phyloP scores from a whole-genome alignment of 2,113 vertebrate genomes.

The Thryonomys swinderianus region DNA sequence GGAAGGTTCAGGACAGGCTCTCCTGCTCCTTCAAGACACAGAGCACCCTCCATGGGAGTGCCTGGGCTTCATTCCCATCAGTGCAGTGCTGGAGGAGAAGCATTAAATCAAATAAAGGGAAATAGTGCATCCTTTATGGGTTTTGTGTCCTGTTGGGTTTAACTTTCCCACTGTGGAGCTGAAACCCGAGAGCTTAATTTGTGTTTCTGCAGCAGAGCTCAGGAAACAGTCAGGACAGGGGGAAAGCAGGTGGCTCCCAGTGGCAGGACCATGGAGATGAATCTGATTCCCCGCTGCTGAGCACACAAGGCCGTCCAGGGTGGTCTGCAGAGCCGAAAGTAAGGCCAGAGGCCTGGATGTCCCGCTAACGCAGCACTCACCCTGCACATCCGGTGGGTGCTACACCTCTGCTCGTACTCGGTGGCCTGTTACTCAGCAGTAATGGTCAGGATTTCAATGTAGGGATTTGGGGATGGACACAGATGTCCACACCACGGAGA shows the following conservation, averaged over 20 bases:
- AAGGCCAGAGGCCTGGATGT: neutral
- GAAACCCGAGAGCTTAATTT: neutral
- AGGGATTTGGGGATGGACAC: neutral
- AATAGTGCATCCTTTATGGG: neutral
- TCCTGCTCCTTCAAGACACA: neutral
- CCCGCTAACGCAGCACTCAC: neutral
- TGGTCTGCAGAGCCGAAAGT: neutral
- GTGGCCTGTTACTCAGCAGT: neutral
- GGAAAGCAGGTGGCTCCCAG: neutral
- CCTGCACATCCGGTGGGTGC: neutral
- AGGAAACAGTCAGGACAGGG: neutral
- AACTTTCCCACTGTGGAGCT: neutral
- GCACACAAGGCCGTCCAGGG: neutral
- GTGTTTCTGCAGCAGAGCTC: neutral
- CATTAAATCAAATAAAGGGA: neutral
- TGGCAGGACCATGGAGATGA: neutral
- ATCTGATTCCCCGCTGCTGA: neutral
- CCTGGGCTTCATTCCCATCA: neutral
- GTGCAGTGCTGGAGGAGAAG: conserved; percentile 1
- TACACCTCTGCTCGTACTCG: neutral
- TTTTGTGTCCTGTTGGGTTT: neutral
- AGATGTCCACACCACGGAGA: neutral
- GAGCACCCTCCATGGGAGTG: neutral
- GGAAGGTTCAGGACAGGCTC: neutral
- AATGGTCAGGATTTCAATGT: neutral